Conservation (phyloP, 2,888 invertebrate species). For the Caenorhabditis zanzibari region DNA sequence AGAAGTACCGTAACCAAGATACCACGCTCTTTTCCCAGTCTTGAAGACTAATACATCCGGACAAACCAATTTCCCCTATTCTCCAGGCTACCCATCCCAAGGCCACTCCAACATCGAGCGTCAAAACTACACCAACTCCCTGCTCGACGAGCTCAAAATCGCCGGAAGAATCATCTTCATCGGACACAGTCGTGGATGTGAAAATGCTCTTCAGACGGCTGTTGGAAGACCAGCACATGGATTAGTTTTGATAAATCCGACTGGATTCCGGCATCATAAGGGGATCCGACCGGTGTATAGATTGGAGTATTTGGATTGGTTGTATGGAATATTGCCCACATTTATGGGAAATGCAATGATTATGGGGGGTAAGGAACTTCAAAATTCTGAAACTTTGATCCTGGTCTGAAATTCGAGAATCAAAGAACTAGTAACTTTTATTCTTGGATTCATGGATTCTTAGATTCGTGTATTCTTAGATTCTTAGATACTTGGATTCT, state of each 20-base stretch:
- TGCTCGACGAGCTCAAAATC: constrained; percentile 65
- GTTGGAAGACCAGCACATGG: constrained; percentile 59
- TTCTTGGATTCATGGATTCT: background rate
- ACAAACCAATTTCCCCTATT: background rate
- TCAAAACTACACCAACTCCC: constrained; percentile 68
- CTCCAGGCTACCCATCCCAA: constrained; percentile 41
- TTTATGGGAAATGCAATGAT: constrained; percentile 50
- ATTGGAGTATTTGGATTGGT: constrained; percentile 36
- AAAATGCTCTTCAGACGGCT: constrained; percentile 69
- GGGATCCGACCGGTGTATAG: constrained; percentile 68
- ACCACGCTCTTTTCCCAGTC: too few species aligned
- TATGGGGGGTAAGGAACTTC: constrained; percentile 44
- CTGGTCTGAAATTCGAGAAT: background rate
- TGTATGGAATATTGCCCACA: constrained; percentile 33
- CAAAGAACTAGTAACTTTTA: background rate
- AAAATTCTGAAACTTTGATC: background rate
- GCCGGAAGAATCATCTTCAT: constrained; percentile 61
- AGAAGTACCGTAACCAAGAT: too few species aligned
- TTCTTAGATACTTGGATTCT: too few species aligned
- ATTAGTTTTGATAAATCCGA: constrained; percentile 69
- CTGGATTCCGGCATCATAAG: constrained; percentile 69
- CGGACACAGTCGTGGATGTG: constrained; percentile 72
- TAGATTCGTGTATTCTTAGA: too few species aligned
- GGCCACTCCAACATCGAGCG: constrained; percentile 65
- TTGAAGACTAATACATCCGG: too few species aligned